Conservation (phyloP, 1,140 invertebrate genomes). For the Hypothenemus hampei region DNA sequence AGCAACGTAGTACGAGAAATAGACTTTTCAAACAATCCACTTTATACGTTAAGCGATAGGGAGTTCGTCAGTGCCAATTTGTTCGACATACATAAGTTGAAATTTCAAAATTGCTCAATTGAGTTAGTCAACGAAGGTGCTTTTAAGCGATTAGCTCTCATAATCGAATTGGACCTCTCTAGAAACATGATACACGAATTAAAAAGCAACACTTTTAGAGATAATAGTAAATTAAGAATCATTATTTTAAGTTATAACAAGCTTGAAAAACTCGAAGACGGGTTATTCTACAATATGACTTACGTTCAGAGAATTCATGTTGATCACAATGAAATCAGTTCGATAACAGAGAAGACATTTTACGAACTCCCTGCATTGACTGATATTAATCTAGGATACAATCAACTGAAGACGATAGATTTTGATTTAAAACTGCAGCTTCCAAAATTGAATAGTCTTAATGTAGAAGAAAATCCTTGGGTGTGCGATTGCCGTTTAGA, state of each 20-base stretch:
- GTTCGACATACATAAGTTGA: constrained; percentile 75
- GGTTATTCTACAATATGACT: constrained; percentile 67
- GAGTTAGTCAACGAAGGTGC: constrained; percentile 63
- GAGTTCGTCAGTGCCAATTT: constrained; percentile 67
- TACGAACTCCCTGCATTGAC: constrained; percentile 62
- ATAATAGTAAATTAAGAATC: constrained; percentile 62
- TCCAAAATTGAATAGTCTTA: constrained; percentile 66
- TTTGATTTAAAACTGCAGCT: constrained; percentile 43
- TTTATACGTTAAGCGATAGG: constrained; percentile 58
- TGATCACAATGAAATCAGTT: constrained; percentile 64
- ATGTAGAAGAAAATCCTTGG: constrained; percentile 79
- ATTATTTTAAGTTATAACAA: constrained; percentile 69
- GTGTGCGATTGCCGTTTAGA: constrained; percentile 81
- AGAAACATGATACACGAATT: constrained; percentile 67
- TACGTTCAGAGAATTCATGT: constrained; percentile 72
- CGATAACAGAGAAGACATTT: constrained; percentile 68
- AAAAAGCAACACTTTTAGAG: constrained; percentile 64
- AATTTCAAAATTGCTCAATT: constrained; percentile 66
- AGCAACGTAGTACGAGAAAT: constrained; percentile 64
- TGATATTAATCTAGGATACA: constrained; percentile 63
- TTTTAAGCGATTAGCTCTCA: constrained; percentile 67
- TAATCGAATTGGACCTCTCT: constrained; percentile 82
- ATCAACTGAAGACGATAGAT: constrained; percentile 55
- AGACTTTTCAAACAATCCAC: constrained; percentile 67
- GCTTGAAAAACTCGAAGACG: constrained; percentile 63